A percentile compares a stretch with the other conserved stretches of the same genome.
These are phyloP conservation scores for Terebella lapidaria DNA, from an alignment of 2,888 invertebrate genomes.

Conservation along the genomic window DNA sequence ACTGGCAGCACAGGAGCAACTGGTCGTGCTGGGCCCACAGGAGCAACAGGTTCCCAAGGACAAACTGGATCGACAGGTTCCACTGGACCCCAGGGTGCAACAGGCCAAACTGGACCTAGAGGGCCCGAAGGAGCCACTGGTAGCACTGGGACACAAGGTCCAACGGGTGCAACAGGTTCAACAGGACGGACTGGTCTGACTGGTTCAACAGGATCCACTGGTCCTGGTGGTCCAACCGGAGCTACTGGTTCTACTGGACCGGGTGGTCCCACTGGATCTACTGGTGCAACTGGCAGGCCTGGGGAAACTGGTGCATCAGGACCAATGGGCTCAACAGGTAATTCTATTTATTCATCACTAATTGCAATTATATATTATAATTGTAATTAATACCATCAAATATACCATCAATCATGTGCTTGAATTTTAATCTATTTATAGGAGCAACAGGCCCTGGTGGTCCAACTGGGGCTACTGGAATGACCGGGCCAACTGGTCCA, in stretches of 20 bases:
- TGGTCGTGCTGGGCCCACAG: constrained; percentile 17
- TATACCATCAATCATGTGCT: no score
- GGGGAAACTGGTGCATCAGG: constrained; percentile 9
- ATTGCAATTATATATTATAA: neutral
- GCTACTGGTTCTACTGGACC: constrained; percentile 13
- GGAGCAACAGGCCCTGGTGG: constrained; percentile 2
- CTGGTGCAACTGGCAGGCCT: constrained; percentile 45
- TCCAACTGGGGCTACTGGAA: constrained; percentile 9
- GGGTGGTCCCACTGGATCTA: constrained; percentile 11
- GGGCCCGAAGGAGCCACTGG: constrained; percentile 15
- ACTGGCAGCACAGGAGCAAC: constrained; percentile 21
- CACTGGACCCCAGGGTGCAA: constrained; percentile 14
- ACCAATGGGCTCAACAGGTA: neutral
- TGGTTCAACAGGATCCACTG: constrained; percentile 3
- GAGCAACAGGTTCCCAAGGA: constrained; percentile 19
- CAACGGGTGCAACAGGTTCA: constrained; percentile 6
- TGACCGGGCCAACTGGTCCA: constrained; percentile 10
- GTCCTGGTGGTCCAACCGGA: constrained; percentile 9
- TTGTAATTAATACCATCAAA: no score
- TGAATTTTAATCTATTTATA: neutral
- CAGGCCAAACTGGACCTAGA: constrained; percentile 12
- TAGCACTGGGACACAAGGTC: constrained; percentile 9
- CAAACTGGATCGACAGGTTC: constrained; percentile 4
- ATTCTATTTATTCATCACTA: neutral
- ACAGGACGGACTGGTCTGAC: constrained; percentile 4